Evolutionary conservation across 2,113 vertebrate species (phyloP), one percentile per base, ranked within the genome.

Genomic region (Podarcis cretensis): DNA sequence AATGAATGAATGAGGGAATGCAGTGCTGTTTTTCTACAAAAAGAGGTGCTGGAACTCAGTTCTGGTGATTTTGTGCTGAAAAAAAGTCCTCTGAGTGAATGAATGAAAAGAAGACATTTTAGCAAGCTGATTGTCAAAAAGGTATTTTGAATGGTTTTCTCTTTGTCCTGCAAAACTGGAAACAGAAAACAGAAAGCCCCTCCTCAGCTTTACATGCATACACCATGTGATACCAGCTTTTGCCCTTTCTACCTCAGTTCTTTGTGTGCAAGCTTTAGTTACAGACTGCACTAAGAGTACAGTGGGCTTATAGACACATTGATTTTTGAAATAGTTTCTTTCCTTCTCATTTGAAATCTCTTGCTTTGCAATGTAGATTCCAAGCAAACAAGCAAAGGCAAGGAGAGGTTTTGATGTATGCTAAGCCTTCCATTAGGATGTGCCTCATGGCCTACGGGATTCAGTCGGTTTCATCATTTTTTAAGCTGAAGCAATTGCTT

Each of bases 401-500:
- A 63, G 54, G 27, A 32, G 84, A 76, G 73, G 54, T 76, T 85
- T 40, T 76, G 54, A 76, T 85, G 54, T 76, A 85, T 76, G 32
- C 32, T 63, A 65, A 63, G 21, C 9, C 84, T 63, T 32, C 71
- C 32, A 37, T 76, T 85, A 76, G 21, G 54, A 76, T 85, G 84
- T 40, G 37, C 14, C 81, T 66, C 23, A 14, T 66, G 16, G 35
- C 37, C 81, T 68, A 43, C 4, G 84, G 57, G 57, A 85, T 74
- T 57, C 12, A 84, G 83, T 23, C 43, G 35, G 30, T 75, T 85
- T 85, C 84, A 85, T 85, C 84, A 85, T 85, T 85, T 18, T 63
- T 75, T 76, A 85, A 63, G 73, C 54, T 76, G 54, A 30, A 76
- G 84, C 84, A 85, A 76, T 85, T 76, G 71, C 84, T 76, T 63